Evolutionary conservation across 2,113 vertebrate species (phyloP), one percentile per base, ranked within the genome.

Genomic region (Phalacrocorax brasilianus): DNA sequence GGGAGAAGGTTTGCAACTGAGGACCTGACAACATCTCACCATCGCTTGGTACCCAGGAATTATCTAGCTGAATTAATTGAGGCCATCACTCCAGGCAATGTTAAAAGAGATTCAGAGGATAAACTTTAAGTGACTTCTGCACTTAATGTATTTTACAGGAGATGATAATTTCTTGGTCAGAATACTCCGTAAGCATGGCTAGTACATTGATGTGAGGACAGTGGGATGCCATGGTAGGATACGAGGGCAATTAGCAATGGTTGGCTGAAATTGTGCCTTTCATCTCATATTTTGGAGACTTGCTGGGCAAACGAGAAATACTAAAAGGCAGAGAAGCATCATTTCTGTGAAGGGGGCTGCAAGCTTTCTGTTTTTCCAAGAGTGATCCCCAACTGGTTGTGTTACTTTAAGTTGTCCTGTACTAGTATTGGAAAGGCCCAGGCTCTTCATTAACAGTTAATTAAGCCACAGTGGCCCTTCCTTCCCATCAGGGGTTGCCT

Each of bases 401-500:
- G 23, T 90, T 90, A 84, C 58, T 90, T 95, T 30, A 71, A 66
- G 50, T 88, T 95, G 33, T 61, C 78, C 52, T 55, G 17, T 44
- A 40, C 71, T 80, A 67, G n/a, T 84, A 47, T 9, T 78, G 78
- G 79, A 97, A 96, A 96, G 70, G 83, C 74, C 66, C 56, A 65
- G 83, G 35, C 61, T 94, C 91, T 97, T 98, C 96, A 97, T 98
- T 98, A 98, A 85, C 74, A 84, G 77, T 32, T 93, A 97, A 97
- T 98, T 97, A 97, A 96, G 80, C 44, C 83, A 44, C 88, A 88
- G 90, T 77, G 94, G 89, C 97, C 97, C 70, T 97, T 97, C 88
- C 89, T 96, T 92, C 97, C 93, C 96, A 89, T 53, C 87, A 95
- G 94, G 97, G 95, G 95, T 96, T 97, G 94, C 96, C 91, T 97